Evolutionary conservation across 2,113 vertebrate genomes (phyloP), one percentile per base, ranked within the genome.

Genomic region (Planiliza haematocheilus): DNA sequence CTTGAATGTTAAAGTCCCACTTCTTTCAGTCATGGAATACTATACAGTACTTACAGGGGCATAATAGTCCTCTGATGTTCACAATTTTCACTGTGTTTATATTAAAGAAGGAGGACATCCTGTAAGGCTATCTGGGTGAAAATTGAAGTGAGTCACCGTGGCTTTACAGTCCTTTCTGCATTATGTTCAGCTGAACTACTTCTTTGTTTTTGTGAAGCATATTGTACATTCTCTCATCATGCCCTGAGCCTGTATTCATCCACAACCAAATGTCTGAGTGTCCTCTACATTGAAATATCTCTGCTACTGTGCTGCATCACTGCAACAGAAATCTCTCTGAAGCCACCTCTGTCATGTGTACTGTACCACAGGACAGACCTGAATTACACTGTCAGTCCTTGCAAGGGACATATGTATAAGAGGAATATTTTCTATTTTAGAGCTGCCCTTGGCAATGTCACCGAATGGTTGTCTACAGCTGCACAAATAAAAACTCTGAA

Each of bases 381-480:
- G 59, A 76, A 82, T 76, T 70, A 73, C 53, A 74, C 51, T 30
- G 61, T 73, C 70, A 65, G 70, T 52, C 53, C 48, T 21, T 34
- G 68, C 68, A 43, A 59, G 38, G 62, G 34, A 58, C 67, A 42
- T 36, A 58, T 70, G 68, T 61, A n/a, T 60, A 72, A 64, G 57
- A 68, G 53, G 78, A 87, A 75, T 75, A 67, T 69, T 78, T 87
- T 83, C 65, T 77, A 78, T 84, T 88, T 86, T 60, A 82, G 83
- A 81, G 60, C 20, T 49, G 81, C 84, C 80, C n/a, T 45, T 43
- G 77, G 85, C 89, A 89, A 88, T 86, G 84, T 89, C 84, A 78
- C 66, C 73, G 73, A 86, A 59, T 56, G 43, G 62, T 59, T 48
- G 46, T 34, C n/a, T 57, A 66, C 39, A 60, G 56, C 55, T 73